phyloP scores from a whole-genome alignment of 2,888 invertebrate species.

The Eurois occulta region DNA sequence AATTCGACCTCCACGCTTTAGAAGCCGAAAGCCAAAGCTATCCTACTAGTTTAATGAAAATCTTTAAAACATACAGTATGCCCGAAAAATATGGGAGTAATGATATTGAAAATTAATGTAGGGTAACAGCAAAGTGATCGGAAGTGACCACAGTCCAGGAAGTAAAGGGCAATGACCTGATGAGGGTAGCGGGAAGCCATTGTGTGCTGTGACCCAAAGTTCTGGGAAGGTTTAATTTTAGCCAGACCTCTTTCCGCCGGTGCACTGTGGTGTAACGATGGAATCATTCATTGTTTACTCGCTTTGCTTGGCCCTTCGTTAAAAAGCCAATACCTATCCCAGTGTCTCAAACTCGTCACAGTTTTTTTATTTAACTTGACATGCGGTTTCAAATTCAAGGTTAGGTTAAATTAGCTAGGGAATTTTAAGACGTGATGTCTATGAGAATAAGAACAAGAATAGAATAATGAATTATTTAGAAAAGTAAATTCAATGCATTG shows the following conservation, averaged over 20 bases:
- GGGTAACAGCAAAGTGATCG: slow-evolving; percentile 10
- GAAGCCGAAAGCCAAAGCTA: too few species aligned
- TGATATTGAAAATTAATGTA: slow-evolving; percentile 3
- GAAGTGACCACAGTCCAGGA: slow-evolving; percentile 24
- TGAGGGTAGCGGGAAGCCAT: slow-evolving; percentile 22
- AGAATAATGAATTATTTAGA: too few species aligned
- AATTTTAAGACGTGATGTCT: too few species aligned
- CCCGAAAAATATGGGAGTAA: background rate
- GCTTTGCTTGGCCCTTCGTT: background rate
- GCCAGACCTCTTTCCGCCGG: slow-evolving; percentile 6
- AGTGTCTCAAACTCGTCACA: background rate
- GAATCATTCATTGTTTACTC: background rate
- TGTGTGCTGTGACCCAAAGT: slow-evolving; percentile 17
- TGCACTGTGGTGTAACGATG: background rate
- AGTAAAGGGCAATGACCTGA: slow-evolving; percentile 18
- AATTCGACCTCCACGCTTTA: background rate
- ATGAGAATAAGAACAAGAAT: too few species aligned
- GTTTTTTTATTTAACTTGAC: background rate
- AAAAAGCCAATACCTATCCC: background rate
- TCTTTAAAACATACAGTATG: background rate
- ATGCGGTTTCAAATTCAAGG: background rate
- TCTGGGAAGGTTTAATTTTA: slow-evolving; percentile 23
- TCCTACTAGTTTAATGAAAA: background rate
- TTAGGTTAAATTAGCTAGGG: background rate
- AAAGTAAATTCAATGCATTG: too few species aligned